Conservation (phyloP, 2,888 invertebrate species). For the Thysanoteuthis rhombus region DNA sequence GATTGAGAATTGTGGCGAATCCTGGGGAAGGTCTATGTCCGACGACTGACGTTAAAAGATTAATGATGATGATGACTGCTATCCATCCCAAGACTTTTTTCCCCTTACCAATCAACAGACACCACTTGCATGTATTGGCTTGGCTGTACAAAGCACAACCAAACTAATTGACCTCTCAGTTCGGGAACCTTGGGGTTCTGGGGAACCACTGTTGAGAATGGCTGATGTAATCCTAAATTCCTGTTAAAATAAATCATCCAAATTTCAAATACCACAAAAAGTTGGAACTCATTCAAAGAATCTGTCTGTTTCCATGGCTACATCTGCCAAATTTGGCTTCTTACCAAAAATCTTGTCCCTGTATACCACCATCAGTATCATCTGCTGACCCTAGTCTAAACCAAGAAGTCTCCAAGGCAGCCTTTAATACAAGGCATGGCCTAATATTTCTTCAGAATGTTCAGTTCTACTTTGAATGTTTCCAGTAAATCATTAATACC, state of each 20-base stretch:
- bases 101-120: too few relatives aligned
- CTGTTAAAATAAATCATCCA: not conserved
- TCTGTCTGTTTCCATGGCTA: too few relatives aligned
- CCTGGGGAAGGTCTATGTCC: too few relatives aligned
- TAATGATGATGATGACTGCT: too few relatives aligned
- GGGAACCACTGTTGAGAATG: not conserved
- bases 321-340: not conserved
- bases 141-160: too few relatives aligned
- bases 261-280: not conserved
- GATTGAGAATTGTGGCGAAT: too few relatives aligned
- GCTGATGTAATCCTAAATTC: too few relatives aligned
- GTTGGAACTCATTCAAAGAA: not conserved
- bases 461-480: not conserved
- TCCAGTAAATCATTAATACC: not conserved
- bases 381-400: not conserved
- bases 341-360: not conserved
- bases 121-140: too few relatives aligned
- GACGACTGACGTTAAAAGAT: too few relatives aligned
- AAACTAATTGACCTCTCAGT: too few relatives aligned
- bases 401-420: not conserved
- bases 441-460: not conserved
- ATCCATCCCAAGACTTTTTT: too few relatives aligned
- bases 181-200: too few relatives aligned
- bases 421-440: not conserved
- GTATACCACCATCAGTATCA: not conserved